These are phyloP conservation scores for Vireo griseus DNA, from an alignment of 2,797 vertebrate species.

Conservation along the genomic window DNA sequence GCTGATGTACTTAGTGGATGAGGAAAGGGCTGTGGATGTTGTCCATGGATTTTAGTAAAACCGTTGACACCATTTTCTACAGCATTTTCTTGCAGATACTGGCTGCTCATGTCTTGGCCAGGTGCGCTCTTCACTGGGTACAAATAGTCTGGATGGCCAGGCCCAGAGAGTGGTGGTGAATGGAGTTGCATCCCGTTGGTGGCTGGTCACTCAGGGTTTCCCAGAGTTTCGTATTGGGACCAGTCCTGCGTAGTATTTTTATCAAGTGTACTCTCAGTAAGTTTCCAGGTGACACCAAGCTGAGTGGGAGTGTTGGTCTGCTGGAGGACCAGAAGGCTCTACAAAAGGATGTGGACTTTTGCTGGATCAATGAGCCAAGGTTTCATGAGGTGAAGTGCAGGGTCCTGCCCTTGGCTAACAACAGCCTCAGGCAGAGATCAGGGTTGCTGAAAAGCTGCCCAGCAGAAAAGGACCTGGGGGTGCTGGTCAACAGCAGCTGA, in stretches of 20 bases:
- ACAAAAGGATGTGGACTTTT: no score
- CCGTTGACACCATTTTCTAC: background rate
- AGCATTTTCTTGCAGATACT: background rate
- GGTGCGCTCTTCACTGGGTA: background rate
- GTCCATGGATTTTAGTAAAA: background rate
- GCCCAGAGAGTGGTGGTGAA: background rate
- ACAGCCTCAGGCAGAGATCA: no score
- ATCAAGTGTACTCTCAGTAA: no score
- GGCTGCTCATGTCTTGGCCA: background rate
- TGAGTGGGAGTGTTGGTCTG: background rate
- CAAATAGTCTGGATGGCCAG: accelerated
- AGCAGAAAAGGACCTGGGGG: accelerated
- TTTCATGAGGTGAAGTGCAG: background rate
- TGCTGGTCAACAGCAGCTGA: background rate
- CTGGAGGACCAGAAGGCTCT: background rate
- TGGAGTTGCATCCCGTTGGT: no score
- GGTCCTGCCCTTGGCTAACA: background rate
- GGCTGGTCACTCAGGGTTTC: background rate
- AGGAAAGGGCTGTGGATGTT: background rate
- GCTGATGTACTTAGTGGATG: accelerated
- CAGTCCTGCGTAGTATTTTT: background rate
- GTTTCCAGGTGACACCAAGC: background rate
- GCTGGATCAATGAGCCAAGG: no score
- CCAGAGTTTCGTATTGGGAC: no score
- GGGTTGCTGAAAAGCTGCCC: background rate